Conservation (phyloP, 1,140 invertebrate species). For the Dendrolimus punctatus region DNA sequence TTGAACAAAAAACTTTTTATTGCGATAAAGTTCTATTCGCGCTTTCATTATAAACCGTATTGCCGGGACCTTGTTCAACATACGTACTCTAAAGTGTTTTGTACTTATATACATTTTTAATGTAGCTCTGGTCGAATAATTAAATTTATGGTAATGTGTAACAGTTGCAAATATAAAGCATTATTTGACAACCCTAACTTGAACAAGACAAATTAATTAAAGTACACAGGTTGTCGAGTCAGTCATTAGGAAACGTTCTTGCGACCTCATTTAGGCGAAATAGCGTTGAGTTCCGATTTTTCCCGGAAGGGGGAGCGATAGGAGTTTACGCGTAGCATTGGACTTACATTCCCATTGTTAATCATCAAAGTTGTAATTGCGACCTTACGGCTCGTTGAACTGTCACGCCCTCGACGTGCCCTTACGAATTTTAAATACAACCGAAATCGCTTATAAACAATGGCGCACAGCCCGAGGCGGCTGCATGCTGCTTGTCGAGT, state of each 20-base stretch:
- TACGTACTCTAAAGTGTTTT: no score
- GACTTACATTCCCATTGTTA: slow-evolving; percentile 28
- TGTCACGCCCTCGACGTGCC: slow-evolving; percentile 40
- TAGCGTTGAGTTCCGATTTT: slow-evolving; percentile 29
- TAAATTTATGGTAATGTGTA: neutral
- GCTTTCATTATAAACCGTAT: slow-evolving; percentile 23
- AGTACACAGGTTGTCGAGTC: slow-evolving; percentile 17
- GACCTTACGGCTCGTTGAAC: slow-evolving; percentile 40
- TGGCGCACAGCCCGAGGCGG: slow-evolving; percentile 23
- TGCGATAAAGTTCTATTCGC: slow-evolving; percentile 47
- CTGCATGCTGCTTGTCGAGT: slow-evolving; percentile 22
- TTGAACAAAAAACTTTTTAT: slow-evolving; percentile 48
- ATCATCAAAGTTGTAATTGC: slow-evolving; percentile 46
- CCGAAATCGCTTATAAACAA: slow-evolving; percentile 49
- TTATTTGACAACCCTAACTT: neutral
- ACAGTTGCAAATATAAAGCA: no score
- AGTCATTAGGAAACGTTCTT: slow-evolving; percentile 29
- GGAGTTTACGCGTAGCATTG: slow-evolving; percentile 24
- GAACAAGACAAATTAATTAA: slow-evolving; percentile 17
- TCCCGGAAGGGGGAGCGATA: slow-evolving; percentile 32
- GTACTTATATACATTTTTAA: slow-evolving; percentile 2
- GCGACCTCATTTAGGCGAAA: slow-evolving; percentile 35
- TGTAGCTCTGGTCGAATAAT: neutral
- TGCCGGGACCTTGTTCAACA: slow-evolving; percentile 43
- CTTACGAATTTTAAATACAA: slow-evolving; percentile 42